These are phyloP conservation scores for Eristalinus aeneus DNA, from an alignment of 2,888 invertebrate species.

Conservation along the genomic window DNA sequence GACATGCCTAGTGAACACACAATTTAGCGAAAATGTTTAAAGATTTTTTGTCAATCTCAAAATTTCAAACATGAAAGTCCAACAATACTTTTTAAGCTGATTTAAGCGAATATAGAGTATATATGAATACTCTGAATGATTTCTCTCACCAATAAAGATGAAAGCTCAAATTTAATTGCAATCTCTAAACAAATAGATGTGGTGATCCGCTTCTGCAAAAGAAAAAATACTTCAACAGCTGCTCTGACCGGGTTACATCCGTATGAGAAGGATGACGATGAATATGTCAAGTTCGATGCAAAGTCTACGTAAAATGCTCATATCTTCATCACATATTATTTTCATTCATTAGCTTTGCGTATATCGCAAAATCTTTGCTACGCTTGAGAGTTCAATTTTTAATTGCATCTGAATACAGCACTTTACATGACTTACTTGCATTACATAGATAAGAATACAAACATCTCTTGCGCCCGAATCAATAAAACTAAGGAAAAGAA, in stretches of 20 bases:
- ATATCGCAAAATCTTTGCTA: conserved; percentile 24
- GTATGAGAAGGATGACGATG: neutral
- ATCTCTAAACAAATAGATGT: neutral
- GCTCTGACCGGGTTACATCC: conserved; percentile 3
- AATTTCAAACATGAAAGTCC: too few relatives aligned
- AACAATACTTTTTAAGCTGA: too few relatives aligned
- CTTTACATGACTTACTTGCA: conserved; percentile 30
- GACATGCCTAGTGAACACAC: too few relatives aligned
- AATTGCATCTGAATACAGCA: conserved; percentile 41
- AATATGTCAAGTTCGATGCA: conserved; percentile 24
- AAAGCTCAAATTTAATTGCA: conserved; percentile 40
- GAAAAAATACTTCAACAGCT: neutral
- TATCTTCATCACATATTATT: neutral
- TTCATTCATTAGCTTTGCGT: conserved; percentile 24
- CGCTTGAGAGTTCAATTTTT: conserved; percentile 50
- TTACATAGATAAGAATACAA: conserved; percentile 58
- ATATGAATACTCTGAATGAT: neutral
- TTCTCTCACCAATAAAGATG: conserved; percentile 19
- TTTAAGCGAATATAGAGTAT: neutral
- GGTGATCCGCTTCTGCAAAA: neutral
- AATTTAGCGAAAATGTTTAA: too few relatives aligned
- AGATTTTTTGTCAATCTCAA: too few relatives aligned
- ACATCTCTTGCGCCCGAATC: conserved; percentile 7
- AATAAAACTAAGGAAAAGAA: conserved; percentile 13
- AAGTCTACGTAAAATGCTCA: neutral